Percentiles rank a stretch among this genome's conserved stretches.
Evolutionary conservation across 2,888 invertebrate genomes (phyloP).

Genomic region (Andrena camellia): DNA sequence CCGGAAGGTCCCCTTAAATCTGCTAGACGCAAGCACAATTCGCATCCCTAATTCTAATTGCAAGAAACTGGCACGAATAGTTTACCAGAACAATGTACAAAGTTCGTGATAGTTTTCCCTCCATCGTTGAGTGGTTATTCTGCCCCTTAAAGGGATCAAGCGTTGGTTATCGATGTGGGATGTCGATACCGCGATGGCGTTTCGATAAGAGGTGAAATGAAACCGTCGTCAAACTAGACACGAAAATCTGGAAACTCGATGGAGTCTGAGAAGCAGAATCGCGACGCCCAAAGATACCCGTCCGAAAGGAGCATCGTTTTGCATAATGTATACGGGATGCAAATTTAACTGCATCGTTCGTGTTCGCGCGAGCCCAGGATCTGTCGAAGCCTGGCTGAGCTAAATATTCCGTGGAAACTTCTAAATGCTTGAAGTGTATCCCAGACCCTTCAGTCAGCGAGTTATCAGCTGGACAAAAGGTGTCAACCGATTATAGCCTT

Average conservation of each 20-base stretch:
- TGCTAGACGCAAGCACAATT: no score
- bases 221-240: constrained; percentile 16
- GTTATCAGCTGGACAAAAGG: neutral
- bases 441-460: constrained; percentile 22
- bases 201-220: constrained; percentile 13
- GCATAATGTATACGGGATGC: constrained; percentile 77
- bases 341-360: constrained; percentile 71
- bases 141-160: neutral
- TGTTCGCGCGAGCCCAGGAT: constrained; percentile 2
- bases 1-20: no score
- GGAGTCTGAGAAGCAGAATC: constrained; percentile 28
- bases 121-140: neutral
- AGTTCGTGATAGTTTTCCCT: constrained; percentile 18
- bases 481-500: neutral
- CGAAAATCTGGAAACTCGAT: constrained; percentile 33
- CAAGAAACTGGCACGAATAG: constrained; percentile 34
- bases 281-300: constrained; percentile 57
- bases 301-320: constrained; percentile 63
- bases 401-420: constrained; percentile 66
- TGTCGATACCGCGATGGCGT: constrained; percentile 32
- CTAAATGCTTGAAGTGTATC: constrained; percentile 21
- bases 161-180: constrained; percentile 24
- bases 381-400: constrained; percentile 24
- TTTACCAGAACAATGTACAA: constrained; percentile 18
- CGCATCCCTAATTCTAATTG: no score